Base-by-base conservation (phyloP, 2,797 vertebrate species). In the Coreius guichenoti region DNA sequence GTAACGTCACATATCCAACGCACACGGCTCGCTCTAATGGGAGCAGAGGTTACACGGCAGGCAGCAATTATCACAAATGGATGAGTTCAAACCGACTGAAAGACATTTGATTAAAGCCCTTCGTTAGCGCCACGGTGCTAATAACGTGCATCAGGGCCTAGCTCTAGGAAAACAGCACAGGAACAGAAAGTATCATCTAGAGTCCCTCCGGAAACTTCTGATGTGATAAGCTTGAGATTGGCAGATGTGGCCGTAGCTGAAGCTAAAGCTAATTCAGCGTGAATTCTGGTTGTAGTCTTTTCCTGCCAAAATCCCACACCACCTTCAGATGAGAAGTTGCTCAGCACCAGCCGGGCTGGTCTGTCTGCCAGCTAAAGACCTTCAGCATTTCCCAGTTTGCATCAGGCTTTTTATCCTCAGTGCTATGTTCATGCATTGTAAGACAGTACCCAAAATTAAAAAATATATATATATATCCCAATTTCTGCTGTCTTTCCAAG, bases 11-110 rank as follows among this genome's bases (percentile, higher is more conserved):
- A 89, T 81, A 88, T 84, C 76, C 81, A 81, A 61, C 80, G 69
- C 78, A 36, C 69, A 39, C 43, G 12, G 54, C 58, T 23, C 33
- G 12, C 69, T 49, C 84, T 86, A 84, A 87, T 87, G 19, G 78
- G 74, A 88, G 78, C 69, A 86, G 87, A 92, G 89, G 90, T 89
- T 75, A 88, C 85, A 88, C 23, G 67, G 87, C 81, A 85, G 88
- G 92, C 91, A 90, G 90, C 86, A 86, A 95, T 96, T 95, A 94
- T 94, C 94, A 92, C 94, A 95, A 95, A 94, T 93, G 95, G 93
- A 93, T 95, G 93, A 93, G 90, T 94, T 95, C 94, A 93, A 95
- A 95, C 93, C 93, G 87, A 94, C 92, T 94, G 95, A 95, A 93
- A 95, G 93, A 95, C 92, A 95, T 95, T 94, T 94, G 93, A 94